Evolutionary conservation across 2,797 vertebrate species (phyloP), one percentile per base, ranked within the genome.

Genomic region (Crotalus adamanteus): DNA sequence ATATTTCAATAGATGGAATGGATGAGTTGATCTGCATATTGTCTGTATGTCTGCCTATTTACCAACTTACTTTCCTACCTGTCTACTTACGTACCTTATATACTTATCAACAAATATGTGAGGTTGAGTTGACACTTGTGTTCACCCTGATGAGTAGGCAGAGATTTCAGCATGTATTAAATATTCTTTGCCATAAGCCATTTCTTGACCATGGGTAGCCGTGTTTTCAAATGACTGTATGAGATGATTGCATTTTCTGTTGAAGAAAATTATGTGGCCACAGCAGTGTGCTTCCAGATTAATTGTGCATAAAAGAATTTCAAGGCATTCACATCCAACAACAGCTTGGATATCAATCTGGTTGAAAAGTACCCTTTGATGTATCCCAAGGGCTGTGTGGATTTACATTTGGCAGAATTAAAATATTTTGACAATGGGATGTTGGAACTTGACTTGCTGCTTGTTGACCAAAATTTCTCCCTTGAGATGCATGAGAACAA

Each of bases 261-360:
- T 42, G 51, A 28, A 56, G 42, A 42, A 63, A 63, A 20, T 63
- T 65, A 47, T 47, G 31, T 42, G 63, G 20, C 56, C 88, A 53
- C 65, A 83, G 31, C 61, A 73, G 51, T 51, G 55, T 47, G 42
- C n/a, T 90, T 90, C 9, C 60, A 90, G 37, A 90, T 69, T 90
- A 57, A 92, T 92, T 57, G n/a, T 42, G 31, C 65, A 78, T 87
- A 90, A 93, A 85, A 56, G 5, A 89, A 89, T 86, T 59, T 65
- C 31, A 26, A 85, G 87, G 60, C 56, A 69, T 86, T 91, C 65
- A 63, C 87, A 86, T 51, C 73, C 83, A 89, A 65, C 25, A 86
- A 86, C 78, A 91, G 55, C 86, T 91, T 86, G 90, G 65, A 91
- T 91, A 88, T 83, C 90, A 88, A 85, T 93, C 90, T 93, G 86